These are phyloP conservation scores for Oncorhynchus clarkii DNA, from an alignment of 2,113 vertebrate species.

Conservation along the genomic window DNA sequence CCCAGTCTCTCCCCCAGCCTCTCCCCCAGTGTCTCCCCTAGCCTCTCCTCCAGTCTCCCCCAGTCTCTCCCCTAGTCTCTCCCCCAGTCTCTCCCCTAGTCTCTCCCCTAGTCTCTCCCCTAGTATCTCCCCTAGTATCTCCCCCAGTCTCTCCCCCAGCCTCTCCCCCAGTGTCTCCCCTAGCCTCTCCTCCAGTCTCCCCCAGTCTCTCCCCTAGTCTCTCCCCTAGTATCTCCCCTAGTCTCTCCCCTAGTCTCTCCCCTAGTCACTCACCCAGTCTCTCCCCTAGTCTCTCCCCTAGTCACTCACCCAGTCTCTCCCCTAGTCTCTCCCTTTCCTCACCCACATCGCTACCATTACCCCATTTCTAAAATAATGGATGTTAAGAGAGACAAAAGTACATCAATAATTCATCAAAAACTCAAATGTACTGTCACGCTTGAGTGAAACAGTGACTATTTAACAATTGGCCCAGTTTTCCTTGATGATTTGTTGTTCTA, in stretches of 20 bases:
- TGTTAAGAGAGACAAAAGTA: constrained; percentile 42
- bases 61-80: not conserved
- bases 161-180: too few species aligned
- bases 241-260: too few species aligned
- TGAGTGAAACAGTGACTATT: constrained; percentile 35
- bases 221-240: too few species aligned
- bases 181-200: too few species aligned
- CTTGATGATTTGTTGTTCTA: not conserved
- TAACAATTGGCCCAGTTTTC: constrained; percentile 36
- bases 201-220: too few species aligned
- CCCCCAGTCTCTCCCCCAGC: not conserved
- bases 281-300: too few species aligned
- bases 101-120: too few species aligned
- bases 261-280: too few species aligned
- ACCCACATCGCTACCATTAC: not conserved
- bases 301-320: not conserved
- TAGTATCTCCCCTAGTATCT: too few species aligned
- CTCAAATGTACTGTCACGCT: constrained; percentile 48
- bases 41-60: too few species aligned
- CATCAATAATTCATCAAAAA: constrained; percentile 60
- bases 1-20: too few species aligned
- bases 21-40: not conserved
- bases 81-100: too few species aligned
- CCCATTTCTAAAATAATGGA: constrained; percentile 39
- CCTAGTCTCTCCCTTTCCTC: not conserved